Evolutionary conservation across 2,797 vertebrate species (phyloP), one percentile per base, ranked within the genome.

Genomic region (Coregonus suidteri): DNA sequence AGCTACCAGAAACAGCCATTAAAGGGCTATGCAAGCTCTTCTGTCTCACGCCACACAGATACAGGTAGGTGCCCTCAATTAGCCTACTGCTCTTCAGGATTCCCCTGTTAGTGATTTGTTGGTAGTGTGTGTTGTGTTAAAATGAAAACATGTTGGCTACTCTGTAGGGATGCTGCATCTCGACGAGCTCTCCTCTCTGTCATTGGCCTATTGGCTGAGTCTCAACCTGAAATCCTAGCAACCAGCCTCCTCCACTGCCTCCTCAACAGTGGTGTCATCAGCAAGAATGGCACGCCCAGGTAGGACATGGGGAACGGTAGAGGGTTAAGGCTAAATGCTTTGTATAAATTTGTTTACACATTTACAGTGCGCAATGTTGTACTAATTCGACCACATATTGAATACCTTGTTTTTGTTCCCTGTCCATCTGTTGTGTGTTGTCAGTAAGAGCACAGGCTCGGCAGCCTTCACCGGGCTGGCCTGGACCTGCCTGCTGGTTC

Each of bases 21-120:
- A 99, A 96, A 92, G 97, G 97, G 72, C 93, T 99, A 37, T 99
- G 97, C 92, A 99, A 96, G 82, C 95, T 99, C 73, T 98, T 99
- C 93, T 99, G 96, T 91, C 92, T 99, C 81, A 99, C 98, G 11
- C 93, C 97, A 78, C 96, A 99, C 92, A 96, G 97, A 88, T 99
- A 99, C 85, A 93, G 95, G 98, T 97, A 89, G 91, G 90, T 85
- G 41, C 16, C 20, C 65, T 20, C 9, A 13, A n/a, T 47, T 53
- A 62, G 20, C 59, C 20, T 62, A 62, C n/a, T 62, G n/a, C 59
- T 25, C 59, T 62, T 62, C 7, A 25, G 14, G 37, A 54, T 73
- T 73, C 53, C 14, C n/a, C 66, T 20, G 18, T n/a, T 66, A n/a
- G 1, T 56, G 51, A 6, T 47, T 72, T 9, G 25, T 30, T 31